These are phyloP conservation scores for Drosophila sproati DNA, from an alignment of 1,140 invertebrate species.

Conservation along the genomic window DNA sequence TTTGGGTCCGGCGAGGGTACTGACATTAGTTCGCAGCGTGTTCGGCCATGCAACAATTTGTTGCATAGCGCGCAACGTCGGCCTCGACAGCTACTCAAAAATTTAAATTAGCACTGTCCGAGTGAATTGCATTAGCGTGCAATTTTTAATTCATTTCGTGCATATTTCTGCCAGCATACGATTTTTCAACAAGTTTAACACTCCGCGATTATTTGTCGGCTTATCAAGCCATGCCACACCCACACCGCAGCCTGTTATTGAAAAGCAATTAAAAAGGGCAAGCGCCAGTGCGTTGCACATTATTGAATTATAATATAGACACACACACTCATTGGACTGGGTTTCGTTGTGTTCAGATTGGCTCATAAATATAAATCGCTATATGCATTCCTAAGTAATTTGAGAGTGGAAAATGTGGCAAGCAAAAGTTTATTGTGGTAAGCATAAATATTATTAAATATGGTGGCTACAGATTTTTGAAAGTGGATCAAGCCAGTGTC, in stretches of 20 bases:
- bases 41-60: constrained; percentile 70
- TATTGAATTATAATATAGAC: constrained; percentile 80
- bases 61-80: constrained; percentile 53
- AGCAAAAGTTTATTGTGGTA: constrained; percentile 19
- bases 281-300: constrained; percentile 62
- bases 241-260: constrained; percentile 62
- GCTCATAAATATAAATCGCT: constrained; percentile 80
- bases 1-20: not conserved
- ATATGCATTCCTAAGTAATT: constrained; percentile 50
- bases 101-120: constrained; percentile 69
- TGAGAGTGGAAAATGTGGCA: not conserved
- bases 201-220: constrained; percentile 71
- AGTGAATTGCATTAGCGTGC: constrained; percentile 66
- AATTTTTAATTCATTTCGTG: constrained; percentile 70
- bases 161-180: constrained; percentile 64
- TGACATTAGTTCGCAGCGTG: constrained; percentile 55
- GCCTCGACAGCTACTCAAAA: constrained; percentile 63
- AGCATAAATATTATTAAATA: constrained; percentile 45
- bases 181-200: constrained; percentile 74
- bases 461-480: constrained; percentile 5
- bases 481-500: constrained; percentile 11
- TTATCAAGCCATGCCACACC: constrained; percentile 52
- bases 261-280: constrained; percentile 83
- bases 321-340: constrained; percentile 11
- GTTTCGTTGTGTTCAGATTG: not conserved